Evolutionary conservation across 1,140 invertebrate genomes (phyloP).

Genomic region (Hypsibius dujardini): DNA sequence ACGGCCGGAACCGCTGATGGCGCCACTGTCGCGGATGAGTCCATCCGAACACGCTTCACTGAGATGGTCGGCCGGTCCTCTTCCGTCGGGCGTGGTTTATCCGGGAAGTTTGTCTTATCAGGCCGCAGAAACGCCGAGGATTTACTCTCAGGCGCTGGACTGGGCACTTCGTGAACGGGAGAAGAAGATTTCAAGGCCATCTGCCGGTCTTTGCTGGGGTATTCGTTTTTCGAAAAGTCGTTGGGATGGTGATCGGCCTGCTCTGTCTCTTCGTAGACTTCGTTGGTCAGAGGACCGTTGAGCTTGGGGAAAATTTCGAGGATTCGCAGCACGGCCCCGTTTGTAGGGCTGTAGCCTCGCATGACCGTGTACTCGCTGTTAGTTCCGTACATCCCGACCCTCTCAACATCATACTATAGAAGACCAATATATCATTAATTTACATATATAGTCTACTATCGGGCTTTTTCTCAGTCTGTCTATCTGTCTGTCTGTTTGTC

Average conservation of each 20-base stretch:
- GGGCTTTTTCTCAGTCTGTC: too few relatives aligned
- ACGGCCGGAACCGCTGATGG: too few relatives aligned
- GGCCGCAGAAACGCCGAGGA: too few relatives aligned
- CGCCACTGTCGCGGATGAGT: too few relatives aligned
- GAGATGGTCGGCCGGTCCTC: too few relatives aligned
- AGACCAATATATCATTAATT: too few relatives aligned
- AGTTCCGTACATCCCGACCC: background rate
- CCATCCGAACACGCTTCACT: too few relatives aligned
- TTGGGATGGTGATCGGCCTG: background rate
- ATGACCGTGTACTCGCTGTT: background rate
- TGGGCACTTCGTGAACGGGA: background rate
- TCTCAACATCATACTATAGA: background rate
- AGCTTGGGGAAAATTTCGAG: background rate
- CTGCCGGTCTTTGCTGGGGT: background rate
- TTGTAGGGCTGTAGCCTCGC: background rate
- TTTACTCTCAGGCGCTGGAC: too few relatives aligned
- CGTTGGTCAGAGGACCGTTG: background rate
- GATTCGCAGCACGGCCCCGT: background rate
- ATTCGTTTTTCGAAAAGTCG: background rate
- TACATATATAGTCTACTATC: too few relatives aligned
- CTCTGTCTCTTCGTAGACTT: background rate
- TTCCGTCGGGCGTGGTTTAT: too few relatives aligned
- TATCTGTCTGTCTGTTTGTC: too few relatives aligned
- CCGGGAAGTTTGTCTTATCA: too few relatives aligned
- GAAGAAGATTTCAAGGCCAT: slow-evolving; percentile 1